Percentiles rank a stretch among this genome's conserved stretches.
phyloP scores from a whole-genome alignment of 1,140 invertebrate species.

The Lepidostoma basale region DNA sequence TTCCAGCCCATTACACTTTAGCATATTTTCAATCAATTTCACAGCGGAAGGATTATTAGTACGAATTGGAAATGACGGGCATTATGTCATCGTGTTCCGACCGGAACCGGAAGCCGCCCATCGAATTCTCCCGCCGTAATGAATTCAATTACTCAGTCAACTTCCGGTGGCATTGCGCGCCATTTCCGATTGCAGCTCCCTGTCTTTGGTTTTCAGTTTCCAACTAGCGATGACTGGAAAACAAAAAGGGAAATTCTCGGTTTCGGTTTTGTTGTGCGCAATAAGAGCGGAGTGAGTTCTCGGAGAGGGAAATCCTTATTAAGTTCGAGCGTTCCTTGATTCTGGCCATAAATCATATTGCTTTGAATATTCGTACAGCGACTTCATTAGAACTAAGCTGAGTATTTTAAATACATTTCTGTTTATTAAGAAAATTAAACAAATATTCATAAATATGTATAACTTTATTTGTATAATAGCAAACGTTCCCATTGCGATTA shows the following conservation, averaged over 20 bases:
- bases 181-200: constrained; percentile 24
- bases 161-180: constrained; percentile 22
- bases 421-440: too few relatives aligned
- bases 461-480: too few relatives aligned
- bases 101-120: constrained; percentile 5
- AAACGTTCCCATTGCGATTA: too few relatives aligned
- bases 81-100: constrained; percentile 4
- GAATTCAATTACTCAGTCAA: constrained; percentile 30
- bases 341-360: too few relatives aligned
- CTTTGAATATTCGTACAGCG: too few relatives aligned
- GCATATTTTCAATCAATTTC: not conserved
- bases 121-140: constrained; percentile 16
- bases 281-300: too few relatives aligned
- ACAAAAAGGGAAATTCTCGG: not conserved
- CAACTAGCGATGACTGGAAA: not conserved
- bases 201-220: constrained; percentile 19
- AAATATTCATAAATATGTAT: too few relatives aligned
- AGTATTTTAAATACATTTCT: too few relatives aligned
- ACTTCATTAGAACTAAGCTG: too few relatives aligned
- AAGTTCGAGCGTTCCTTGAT: too few relatives aligned
- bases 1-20: not conserved
- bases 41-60: not conserved
- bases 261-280: too few relatives aligned
- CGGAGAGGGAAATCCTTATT: too few relatives aligned
- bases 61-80: constrained; percentile 21